Evolutionary conservation across 92 coral and sea anemone genomes (phyloP).

Genomic region (Phenganax stokvisi): DNA sequence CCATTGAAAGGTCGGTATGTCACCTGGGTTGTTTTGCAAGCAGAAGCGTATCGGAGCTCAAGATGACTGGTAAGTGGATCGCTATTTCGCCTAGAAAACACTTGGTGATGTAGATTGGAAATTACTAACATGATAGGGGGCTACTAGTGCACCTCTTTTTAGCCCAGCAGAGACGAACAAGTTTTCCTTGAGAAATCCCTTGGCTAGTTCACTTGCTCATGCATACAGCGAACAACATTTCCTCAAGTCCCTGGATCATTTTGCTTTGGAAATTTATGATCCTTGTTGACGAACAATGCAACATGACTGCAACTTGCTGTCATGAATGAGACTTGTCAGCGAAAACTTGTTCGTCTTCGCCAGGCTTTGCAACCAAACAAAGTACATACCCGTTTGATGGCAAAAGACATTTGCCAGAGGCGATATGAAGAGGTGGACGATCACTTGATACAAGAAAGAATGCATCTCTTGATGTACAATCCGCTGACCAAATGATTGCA

Average conservation of each 20-base stretch:
- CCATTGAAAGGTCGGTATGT: conserved; percentile 2
- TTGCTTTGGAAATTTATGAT: no score
- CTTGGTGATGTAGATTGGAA: no score
- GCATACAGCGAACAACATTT: no score
- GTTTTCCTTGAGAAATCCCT: no score
- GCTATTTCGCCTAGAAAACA: neutral
- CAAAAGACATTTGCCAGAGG: conserved; percentile 30
- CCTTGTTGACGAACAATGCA: neutral
- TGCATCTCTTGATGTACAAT: conserved; percentile 12
- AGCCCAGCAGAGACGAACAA: no score
- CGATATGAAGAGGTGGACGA: conserved; percentile 4
- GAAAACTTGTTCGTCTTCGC: no score
- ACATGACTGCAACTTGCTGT: neutral
- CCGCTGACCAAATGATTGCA: conserved; percentile 4
- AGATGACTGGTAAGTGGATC: neutral
- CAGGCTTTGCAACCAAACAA: no score
- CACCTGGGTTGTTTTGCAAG: neutral
- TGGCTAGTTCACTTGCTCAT: no score
- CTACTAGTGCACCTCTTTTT: no score
- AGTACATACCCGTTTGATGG: neutral
- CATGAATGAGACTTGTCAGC: no score
- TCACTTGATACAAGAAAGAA: conserved; percentile 15
- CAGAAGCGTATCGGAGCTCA: neutral
- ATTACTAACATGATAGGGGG: no score
- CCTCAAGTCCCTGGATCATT: no score